phyloP scores from a whole-genome alignment of 2,797 vertebrate species.

The Rhinichthys osculus region DNA sequence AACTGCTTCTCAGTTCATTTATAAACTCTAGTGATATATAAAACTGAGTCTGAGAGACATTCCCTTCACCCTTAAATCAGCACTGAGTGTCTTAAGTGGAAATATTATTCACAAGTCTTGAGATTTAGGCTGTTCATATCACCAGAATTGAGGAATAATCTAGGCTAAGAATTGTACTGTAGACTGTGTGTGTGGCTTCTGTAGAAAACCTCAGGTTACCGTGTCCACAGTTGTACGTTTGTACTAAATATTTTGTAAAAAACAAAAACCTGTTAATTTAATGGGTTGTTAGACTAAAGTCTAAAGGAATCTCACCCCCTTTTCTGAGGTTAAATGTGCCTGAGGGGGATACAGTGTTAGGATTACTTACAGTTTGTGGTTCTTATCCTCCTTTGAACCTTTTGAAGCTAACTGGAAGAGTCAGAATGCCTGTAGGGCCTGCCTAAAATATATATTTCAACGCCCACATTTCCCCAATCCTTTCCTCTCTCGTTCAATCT shows the following conservation, averaged over 20 bases:
- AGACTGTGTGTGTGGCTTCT: background rate
- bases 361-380: constrained; percentile 51
- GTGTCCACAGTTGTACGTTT: background rate
- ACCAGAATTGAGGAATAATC: background rate
- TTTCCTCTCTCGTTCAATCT: constrained; percentile 15
- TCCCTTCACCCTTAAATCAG: constrained; percentile 13
- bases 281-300: constrained; percentile 29
- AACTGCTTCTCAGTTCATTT: background rate
- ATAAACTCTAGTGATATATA: background rate
- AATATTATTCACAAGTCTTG: background rate
- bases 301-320: background rate
- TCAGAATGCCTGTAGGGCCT: constrained; percentile 60
- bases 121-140: background rate
- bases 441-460: constrained; percentile 56
- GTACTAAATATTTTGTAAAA: constrained; percentile 1
- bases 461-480: constrained; percentile 47
- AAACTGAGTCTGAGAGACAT: background rate
- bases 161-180: background rate
- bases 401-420: constrained; percentile 61
- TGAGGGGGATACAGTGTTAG: constrained; percentile 47
- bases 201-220: background rate
- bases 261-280: background rate
- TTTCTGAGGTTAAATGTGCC: constrained; percentile 52
- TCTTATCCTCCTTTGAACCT: constrained; percentile 50
- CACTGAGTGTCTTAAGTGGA: background rate